Percentiles rank a stretch among this genome's conserved stretches.
phyloP scores from a whole-genome alignment of 37 sponge, comb jelly and placozoan species.

The Chondrilla cf. caribensis region DNA sequence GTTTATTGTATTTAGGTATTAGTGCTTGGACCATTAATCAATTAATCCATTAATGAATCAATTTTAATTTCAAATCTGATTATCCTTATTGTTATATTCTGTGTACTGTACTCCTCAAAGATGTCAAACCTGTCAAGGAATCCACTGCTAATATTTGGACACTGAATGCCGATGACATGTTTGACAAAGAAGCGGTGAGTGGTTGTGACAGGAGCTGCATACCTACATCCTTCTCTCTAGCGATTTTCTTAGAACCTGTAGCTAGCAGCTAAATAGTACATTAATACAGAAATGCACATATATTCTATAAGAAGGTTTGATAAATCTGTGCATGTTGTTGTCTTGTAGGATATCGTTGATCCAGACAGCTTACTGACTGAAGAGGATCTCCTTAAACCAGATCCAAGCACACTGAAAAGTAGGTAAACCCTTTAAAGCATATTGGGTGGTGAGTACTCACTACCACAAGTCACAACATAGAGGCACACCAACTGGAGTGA shows the following conservation, averaged over 20 bases:
- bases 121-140: not conserved
- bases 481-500: not conserved
- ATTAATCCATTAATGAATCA: too few species aligned
- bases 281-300: too few species aligned
- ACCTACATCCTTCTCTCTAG: too few species aligned
- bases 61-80: too few species aligned
- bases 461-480: not conserved
- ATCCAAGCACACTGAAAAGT: constrained; percentile 81
- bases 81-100: too few species aligned
- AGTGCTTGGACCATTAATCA: too few species aligned
- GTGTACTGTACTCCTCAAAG: not conserved
- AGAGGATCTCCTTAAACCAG: constrained; percentile 87
- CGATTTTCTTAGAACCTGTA: too few species aligned
- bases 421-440: not conserved
- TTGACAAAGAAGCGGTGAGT: constrained; percentile 52
- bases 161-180: constrained; percentile 46
- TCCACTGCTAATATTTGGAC: constrained; percentile 60
- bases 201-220: not conserved
- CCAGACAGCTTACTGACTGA: constrained; percentile 83
- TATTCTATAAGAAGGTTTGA: too few species aligned
- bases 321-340: not conserved
- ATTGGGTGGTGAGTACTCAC: too few species aligned
- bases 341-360: constrained; percentile 75
- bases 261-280: too few species aligned
- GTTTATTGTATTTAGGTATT: too few species aligned